Conservation (phyloP, 2,888 invertebrate genomes). For the Adineta ricciae region DNA sequence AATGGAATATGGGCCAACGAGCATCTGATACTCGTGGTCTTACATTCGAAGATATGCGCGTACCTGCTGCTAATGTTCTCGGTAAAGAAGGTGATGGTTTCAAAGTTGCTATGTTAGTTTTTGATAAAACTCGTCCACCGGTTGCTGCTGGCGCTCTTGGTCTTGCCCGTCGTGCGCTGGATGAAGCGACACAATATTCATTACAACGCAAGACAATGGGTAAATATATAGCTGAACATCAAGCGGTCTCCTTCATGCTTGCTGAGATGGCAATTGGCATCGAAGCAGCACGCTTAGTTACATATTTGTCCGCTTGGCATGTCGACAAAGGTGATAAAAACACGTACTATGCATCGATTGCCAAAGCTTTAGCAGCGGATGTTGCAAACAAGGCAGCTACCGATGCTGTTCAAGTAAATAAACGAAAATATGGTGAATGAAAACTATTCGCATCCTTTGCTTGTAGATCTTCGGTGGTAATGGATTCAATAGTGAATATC, state of each 20-base stretch:
- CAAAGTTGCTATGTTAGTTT: conserved; percentile 90
- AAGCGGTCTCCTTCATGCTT: conserved; percentile 83
- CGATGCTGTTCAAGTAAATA: conserved; percentile 68
- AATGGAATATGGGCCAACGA: conserved; percentile 89
- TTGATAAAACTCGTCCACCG: conserved; percentile 83
- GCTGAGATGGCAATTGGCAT: conserved; percentile 70
- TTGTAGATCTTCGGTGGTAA: conserved; percentile 71
- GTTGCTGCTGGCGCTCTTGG: conserved; percentile 69
- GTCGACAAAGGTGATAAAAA: conserved; percentile 71
- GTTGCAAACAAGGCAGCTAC: conserved; percentile 83
- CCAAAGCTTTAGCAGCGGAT: conserved; percentile 85
- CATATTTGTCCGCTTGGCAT: conserved; percentile 78
- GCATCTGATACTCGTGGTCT: conserved; percentile 80
- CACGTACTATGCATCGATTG: conserved; percentile 79
- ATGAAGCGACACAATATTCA: conserved; percentile 83
- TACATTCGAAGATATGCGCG: conserved; percentile 88
- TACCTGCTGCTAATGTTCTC: conserved; percentile 85
- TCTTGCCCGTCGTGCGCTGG: conserved; percentile 74
- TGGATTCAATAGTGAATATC: conserved; percentile 90
- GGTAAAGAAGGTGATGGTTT: conserved; percentile 82
- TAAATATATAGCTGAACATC: conserved; percentile 55
- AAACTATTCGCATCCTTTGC: conserved; percentile 48
- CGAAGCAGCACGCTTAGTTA: conserved; percentile 59
- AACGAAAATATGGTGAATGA: neutral
- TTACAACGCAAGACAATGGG: conserved; percentile 87